phyloP scores from a whole-genome alignment of 2,113 vertebrate species.

The Trogon melanurus region DNA sequence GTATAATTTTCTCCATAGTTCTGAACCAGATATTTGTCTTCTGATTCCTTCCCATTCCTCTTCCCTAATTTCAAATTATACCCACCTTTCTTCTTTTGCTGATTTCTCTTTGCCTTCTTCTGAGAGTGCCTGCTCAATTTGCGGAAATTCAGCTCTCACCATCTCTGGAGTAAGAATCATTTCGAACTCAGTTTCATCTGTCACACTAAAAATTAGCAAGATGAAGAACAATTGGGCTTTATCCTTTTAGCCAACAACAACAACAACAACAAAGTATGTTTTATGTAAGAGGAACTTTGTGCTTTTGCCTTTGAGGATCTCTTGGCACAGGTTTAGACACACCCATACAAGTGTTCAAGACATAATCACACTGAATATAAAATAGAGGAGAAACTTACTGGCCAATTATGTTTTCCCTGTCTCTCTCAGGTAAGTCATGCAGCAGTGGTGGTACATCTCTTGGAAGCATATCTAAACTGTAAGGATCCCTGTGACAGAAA shows the following conservation, averaged over 20 bases:
- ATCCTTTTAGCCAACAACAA: not conserved
- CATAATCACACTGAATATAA: not conserved
- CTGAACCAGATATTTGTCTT: not conserved
- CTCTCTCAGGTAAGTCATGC: conserved; percentile 66
- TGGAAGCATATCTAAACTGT: conserved; percentile 76
- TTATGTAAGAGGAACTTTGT: not conserved
- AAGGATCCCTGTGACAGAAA: conserved; percentile 70
- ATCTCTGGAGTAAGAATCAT: conserved; percentile 85
- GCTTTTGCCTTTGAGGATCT: not conserved
- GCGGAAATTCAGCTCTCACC: conserved; percentile 83
- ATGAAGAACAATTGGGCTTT: not conserved
- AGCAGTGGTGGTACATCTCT: conserved; percentile 55
- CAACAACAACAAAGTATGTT: not conserved
- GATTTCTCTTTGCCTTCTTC: not conserved
- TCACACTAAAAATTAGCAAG: conserved; percentile 68
- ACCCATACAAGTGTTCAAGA: not conserved
- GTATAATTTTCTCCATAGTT: not conserved
- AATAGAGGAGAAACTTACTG: conserved; percentile 50
- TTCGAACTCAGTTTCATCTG: conserved; percentile 63
- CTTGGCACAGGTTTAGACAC: not conserved
- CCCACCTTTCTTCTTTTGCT: conserved; percentile 1
- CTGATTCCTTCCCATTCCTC: not conserved
- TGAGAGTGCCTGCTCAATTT: not conserved
- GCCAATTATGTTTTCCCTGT: conserved; percentile 69
- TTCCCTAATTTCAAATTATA: not conserved